Base-by-base conservation (phyloP, 2,888 invertebrate species). In the Sarcophaga rosellei region DNA sequence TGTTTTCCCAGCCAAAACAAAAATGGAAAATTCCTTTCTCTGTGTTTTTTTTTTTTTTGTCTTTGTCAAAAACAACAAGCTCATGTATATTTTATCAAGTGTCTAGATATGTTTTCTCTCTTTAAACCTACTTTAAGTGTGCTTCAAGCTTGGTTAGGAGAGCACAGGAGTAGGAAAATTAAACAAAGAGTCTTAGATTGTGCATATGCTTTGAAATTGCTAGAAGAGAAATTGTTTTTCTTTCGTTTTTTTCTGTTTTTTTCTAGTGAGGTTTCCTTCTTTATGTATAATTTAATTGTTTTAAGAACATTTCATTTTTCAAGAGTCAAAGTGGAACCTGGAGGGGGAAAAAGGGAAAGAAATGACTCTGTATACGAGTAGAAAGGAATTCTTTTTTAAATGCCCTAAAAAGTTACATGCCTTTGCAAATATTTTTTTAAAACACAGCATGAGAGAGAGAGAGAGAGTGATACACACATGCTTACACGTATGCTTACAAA, bases 81-180 rank as follows among this genome's bases (percentile, higher is more conserved):
- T 59, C 25, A 65, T 77, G 47, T 77, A 20, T 77, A 70, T 63
- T 82, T 77, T 63, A 77, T 59, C 25, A 72, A 35, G 66, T 77
- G 35, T 62, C 61, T 62, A 45, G 20, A 44, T 3, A 21, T 65
- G 15, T 73, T 23, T 4, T 17, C 53, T 65, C 6, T 12, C 6
- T 21, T 21, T 8, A 35, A 35, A 35, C 35, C 35, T 0, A 35
- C 35, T 35, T 35, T 35, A 35, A 35, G 1, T 1, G 35, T 10
- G 35, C 35, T 35, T 35, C 10, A 8, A 35, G 35, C 35, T 35
- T 35, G 35, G 35, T 35, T 35, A 35, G 8, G 35, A 35, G 35
- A 35, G 35, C 8, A 2, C 2, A 10, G 35, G 35, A 35, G 35
- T 10, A 10, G 35, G 35, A 8, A 10, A 35, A 35, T 35, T 35